Evolutionary conservation across 2,113 vertebrate genomes (phyloP), one percentile per base, ranked within the genome.

Genomic region (Tauraco erythrolophus): DNA sequence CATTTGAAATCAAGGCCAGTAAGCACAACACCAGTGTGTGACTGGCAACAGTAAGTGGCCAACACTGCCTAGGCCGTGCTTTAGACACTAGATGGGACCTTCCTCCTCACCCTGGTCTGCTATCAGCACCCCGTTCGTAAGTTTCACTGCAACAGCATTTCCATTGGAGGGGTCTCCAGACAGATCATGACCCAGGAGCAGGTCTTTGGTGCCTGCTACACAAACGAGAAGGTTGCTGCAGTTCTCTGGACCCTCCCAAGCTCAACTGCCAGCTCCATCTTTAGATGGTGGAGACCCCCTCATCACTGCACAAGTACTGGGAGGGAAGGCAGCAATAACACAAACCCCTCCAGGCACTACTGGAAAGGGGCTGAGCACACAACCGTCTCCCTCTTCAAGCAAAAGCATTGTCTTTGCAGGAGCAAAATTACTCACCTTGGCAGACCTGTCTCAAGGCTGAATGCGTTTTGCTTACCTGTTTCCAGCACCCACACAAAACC

Each of bases 61-160:
- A 0, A 7, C 2, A 37, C 31, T 72, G 51, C 57, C 48, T 43
- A 24, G 1, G 1, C 31, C 1, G 2, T 8, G 19, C 51, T 72
- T 48, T 9, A 6, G 7, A 11, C 14, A 25, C 61, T 27, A 14
- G 0, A 0, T 2, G 4, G 27, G 41, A 48, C 37, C 1, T 24
- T 24, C 41, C 48, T 25, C 51, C 71, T 68, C 19, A 0, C 7
- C 43, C 28, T 1, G 0, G 2, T 18, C 3, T 1, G n/a, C 39
- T 4, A 6, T 39, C 85, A 51, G 64, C 25, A 14, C 3, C 30
- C 60, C 25, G 39, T 15, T 57, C 35, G 6, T 3, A 46, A 6
- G 18, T 27, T 37, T 3, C 46, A 19, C 58, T 45, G 58, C 25
- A 19, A 11, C 2, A 4, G 18, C 11, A 5, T 19, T 75, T 33